Percentiles rank a stretch among this genome's conserved stretches.
Evolutionary conservation across 2,113 vertebrate species (phyloP).

Genomic region (Taurulus bubalis): DNA sequence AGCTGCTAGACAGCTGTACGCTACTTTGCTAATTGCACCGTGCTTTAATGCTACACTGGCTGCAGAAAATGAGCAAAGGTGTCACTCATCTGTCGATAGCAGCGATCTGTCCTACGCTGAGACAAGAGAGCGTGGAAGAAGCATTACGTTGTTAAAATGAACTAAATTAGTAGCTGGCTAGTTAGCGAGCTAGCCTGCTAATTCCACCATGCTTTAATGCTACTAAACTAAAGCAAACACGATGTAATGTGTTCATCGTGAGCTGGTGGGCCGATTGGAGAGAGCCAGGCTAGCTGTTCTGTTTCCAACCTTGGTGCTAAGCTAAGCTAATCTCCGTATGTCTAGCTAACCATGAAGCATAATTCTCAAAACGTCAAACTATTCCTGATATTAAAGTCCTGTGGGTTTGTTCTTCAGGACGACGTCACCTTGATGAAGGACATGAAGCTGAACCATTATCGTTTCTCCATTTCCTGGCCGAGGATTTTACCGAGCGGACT

Average conservation of each 20-base stretch:
- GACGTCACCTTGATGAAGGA: conserved; percentile 88
- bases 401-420: conserved; percentile 80
- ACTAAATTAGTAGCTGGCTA: too few species aligned
- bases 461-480: conserved; percentile 94
- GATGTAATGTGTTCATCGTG: too few species aligned
- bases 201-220: too few species aligned
- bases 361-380: background rate
- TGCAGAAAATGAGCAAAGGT: background rate
- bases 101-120: too few species aligned
- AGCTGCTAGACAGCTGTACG: background rate
- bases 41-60: background rate
- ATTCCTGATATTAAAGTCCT: background rate
- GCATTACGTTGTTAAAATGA: too few species aligned
- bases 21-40: background rate
- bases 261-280: background rate
- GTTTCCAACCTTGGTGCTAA: background rate
- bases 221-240: background rate
- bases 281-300: background rate
- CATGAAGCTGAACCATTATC: conserved; percentile 89
- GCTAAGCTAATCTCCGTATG: background rate
- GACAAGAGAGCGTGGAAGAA: background rate
- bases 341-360: too few species aligned
- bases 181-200: too few species aligned
- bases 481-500: conserved; percentile 89
- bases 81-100: background rate